phyloP scores from a whole-genome alignment of 53 echinoderm and acorn worm species.

The Zoroaster sp. region DNA sequence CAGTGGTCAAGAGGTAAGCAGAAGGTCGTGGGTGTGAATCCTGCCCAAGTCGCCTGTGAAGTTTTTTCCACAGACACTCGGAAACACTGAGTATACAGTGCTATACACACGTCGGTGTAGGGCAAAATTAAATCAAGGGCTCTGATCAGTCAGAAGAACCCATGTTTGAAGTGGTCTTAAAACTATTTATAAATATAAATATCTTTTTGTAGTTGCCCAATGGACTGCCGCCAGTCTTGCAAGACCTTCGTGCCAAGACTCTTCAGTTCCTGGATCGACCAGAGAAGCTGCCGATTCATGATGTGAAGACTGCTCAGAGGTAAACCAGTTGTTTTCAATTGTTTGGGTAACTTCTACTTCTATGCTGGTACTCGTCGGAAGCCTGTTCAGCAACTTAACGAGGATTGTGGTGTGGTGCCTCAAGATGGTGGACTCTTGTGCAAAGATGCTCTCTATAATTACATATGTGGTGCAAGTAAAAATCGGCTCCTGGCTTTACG shows the following conservation, averaged over 20 bases:
- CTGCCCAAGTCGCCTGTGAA: no score
- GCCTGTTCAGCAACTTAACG: not conserved
- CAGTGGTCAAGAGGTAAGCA: no score
- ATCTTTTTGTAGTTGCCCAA: conserved; percentile 70
- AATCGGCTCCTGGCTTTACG: no score
- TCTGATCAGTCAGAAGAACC: not conserved
- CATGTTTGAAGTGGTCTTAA: not conserved
- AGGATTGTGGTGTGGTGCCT: not conserved
- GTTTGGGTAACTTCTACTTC: not conserved
- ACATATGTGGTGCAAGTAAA: not conserved
- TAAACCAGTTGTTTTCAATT: conserved; percentile 2
- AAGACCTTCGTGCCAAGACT: conserved; percentile 56
- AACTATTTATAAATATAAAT: not conserved
- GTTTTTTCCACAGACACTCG: no score
- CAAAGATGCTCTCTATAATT: not conserved
- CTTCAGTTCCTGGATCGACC: conserved; percentile 67
- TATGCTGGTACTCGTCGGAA: not conserved
- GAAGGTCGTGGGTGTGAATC: no score
- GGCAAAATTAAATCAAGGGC: not conserved
- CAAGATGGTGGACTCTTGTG: not conserved
- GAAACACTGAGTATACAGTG: not conserved
- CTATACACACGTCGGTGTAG: not conserved
- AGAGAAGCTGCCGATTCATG: conserved; percentile 81
- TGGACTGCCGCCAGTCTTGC: conserved; percentile 88
- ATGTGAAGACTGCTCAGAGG: conserved; percentile 73